These are phyloP conservation scores for Endomychus coccineus DNA, from an alignment of 2,888 invertebrate species.

Conservation along the genomic window DNA sequence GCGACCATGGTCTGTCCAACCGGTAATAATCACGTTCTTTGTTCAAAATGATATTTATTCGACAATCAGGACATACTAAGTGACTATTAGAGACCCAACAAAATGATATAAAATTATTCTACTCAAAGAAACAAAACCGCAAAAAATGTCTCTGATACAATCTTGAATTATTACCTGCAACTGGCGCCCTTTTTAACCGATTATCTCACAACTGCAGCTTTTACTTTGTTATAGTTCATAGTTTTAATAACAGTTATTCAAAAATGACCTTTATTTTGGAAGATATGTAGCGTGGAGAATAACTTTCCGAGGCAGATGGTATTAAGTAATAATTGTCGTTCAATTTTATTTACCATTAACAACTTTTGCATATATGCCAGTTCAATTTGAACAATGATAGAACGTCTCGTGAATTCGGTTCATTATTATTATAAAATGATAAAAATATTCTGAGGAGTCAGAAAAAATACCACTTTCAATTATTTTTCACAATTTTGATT, in stretches of 20 bases:
- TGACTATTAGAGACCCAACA: slow-evolving; percentile 26
- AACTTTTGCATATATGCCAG: too few relatives aligned
- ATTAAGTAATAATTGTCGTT: too few relatives aligned
- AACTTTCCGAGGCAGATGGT: too few relatives aligned
- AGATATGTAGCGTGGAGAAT: too few relatives aligned
- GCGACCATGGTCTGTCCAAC: slow-evolving; percentile 9
- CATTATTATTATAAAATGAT: too few relatives aligned
- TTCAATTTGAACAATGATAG: too few relatives aligned
- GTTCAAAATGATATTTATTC: slow-evolving; percentile 22
- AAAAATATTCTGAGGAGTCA: too few relatives aligned
- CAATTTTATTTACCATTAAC: too few relatives aligned
- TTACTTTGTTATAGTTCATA: slow-evolving; percentile 14
- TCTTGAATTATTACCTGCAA: slow-evolving; percentile 25
- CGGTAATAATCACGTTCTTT: slow-evolving; percentile 15
- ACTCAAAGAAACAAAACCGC: slow-evolving; percentile 22
- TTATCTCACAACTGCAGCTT: slow-evolving; percentile 16
- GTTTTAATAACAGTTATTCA: slow-evolving; percentile 17
- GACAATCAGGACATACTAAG: slow-evolving; percentile 23
- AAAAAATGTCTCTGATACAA: slow-evolving; percentile 29
- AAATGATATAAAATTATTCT: slow-evolving; percentile 30
- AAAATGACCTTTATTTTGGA: too few relatives aligned
- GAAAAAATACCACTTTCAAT: too few relatives aligned
- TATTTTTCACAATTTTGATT: too few relatives aligned
- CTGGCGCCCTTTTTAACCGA: slow-evolving; percentile 16
- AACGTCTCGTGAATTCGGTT: too few relatives aligned